These are phyloP conservation scores for Dicaeum eximium DNA, from an alignment of 2,113 vertebrate species.

Conservation along the genomic window DNA sequence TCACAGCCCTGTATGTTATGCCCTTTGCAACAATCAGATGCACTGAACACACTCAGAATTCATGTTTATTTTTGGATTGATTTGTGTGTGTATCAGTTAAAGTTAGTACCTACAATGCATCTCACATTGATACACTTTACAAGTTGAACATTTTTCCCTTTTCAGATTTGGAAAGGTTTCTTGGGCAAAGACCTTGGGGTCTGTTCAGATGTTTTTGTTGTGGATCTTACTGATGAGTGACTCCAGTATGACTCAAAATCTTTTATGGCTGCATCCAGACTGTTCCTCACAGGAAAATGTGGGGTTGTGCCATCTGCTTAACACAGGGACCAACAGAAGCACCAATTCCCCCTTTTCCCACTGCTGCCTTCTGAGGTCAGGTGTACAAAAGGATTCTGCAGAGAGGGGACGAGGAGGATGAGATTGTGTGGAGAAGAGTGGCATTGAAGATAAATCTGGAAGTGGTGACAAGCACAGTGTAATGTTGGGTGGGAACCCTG, in stretches of 20 bases:
- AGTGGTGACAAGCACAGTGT: not conserved
- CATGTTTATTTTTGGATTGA: rapidly evolving
- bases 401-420: not conserved
- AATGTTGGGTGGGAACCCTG: not conserved
- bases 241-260: not conserved
- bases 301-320: not conserved
- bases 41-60: not conserved
- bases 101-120: not conserved
- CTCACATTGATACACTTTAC: not conserved
- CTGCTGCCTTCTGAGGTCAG: not conserved
- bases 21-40: not conserved
- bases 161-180: not conserved
- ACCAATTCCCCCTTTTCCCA: not conserved
- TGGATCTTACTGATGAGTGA: not conserved
- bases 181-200: not conserved
- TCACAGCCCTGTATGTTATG: not conserved
- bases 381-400: not conserved
- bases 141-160: not conserved
- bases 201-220: not conserved
- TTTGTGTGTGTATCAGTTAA: not conserved
- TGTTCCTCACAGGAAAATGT: not conserved
- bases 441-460: not conserved
- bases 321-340: not conserved
- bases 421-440: not conserved
- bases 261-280: not conserved